Percentiles rank a stretch among this genome's conserved stretches.
phyloP scores from a whole-genome alignment of 2,888 invertebrate species.

The Trachelus tabidus region DNA sequence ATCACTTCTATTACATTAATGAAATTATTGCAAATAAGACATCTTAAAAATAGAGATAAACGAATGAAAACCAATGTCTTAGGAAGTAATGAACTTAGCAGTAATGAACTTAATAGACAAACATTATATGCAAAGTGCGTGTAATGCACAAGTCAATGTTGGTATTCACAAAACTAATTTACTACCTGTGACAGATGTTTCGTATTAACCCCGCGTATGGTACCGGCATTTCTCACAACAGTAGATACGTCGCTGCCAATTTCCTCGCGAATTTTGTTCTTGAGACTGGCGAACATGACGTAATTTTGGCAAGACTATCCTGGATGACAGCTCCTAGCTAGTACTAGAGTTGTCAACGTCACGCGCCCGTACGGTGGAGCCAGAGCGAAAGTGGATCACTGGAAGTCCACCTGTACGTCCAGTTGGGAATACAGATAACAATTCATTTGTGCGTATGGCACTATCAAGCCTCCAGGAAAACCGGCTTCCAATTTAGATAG shows the following conservation, averaged over 20 bases:
- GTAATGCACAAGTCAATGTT: conserved; percentile 52
- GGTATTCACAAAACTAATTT: conserved; percentile 63
- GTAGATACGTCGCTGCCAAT: conserved; percentile 82
- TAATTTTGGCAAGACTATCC: neutral
- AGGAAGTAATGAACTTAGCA: neutral
- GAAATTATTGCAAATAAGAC: neutral
- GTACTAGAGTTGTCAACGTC: conserved; percentile 31
- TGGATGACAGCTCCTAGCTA: neutral
- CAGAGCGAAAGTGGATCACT: neutral
- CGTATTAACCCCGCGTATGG: conserved; percentile 54
- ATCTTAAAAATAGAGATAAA: neutral
- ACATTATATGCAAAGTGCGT: neutral
- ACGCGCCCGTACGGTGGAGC: conserved; percentile 3
- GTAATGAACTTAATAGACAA: neutral
- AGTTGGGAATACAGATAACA: neutral
- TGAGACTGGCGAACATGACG: conserved; percentile 85
- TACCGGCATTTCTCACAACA: conserved; percentile 58
- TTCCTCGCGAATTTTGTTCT: conserved; percentile 91
- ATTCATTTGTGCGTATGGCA: neutral
- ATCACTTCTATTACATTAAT: neutral
- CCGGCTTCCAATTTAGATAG: neutral
- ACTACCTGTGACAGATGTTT: conserved; percentile 59
- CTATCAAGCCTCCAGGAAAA: neutral
- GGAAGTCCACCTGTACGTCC: neutral
- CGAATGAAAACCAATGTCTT: neutral